Conservation (phyloP, 2,888 invertebrate species). For the Sarcophaga caerulescens region DNA sequence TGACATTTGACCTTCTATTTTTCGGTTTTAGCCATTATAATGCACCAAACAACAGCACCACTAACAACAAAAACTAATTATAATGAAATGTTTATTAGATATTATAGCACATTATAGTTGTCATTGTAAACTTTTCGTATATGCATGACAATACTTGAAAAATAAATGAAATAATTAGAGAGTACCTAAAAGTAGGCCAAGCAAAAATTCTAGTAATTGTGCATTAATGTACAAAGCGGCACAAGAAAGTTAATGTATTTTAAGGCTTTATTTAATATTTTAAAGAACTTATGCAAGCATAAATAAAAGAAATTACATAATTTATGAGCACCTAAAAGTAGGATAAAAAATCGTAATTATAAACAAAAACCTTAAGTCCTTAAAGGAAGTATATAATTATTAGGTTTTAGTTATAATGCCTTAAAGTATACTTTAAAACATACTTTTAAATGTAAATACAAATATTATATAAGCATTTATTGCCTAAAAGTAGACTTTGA, state of each 20-base stretch:
- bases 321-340: not conserved
- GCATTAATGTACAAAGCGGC: not conserved
- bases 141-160: not conserved
- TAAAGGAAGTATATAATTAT: too few relatives aligned
- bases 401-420: too few relatives aligned
- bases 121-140: not conserved
- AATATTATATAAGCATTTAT: too few relatives aligned
- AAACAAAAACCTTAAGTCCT: not conserved
- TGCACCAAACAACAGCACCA: slow-evolving; percentile 8
- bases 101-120: not conserved
- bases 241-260: not conserved
- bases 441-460: too few relatives aligned
- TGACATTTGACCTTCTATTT: slow-evolving; percentile 35
- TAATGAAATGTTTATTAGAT: not conserved
- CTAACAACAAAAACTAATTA: slow-evolving; percentile 15
- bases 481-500: too few relatives aligned
- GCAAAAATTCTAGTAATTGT: not conserved
- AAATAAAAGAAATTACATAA: not conserved
- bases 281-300: not conserved
- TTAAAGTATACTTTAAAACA: too few relatives aligned
- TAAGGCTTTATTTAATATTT: not conserved
- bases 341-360: not conserved
- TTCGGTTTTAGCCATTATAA: not conserved
- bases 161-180: not conserved
- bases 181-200: slow-evolving; percentile 2